Evolutionary conservation across 2,888 invertebrate species (phyloP).

Genomic region (Cantharis rustica): DNA sequence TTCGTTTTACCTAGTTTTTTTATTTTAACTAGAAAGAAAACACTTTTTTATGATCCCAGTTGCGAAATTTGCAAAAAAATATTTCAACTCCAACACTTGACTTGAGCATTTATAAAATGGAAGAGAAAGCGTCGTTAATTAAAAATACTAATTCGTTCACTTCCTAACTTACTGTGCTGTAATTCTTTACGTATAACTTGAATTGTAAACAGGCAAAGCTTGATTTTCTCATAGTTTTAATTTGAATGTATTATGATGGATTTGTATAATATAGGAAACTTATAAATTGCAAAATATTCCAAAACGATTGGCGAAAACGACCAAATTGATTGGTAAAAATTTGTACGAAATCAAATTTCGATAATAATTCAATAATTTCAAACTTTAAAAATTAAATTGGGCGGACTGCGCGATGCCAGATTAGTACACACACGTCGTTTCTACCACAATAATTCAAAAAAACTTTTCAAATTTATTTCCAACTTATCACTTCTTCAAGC

Average conservation of each 20-base stretch:
- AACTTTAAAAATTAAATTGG: not conserved
- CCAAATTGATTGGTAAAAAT: too few species aligned
- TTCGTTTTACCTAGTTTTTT: not conserved
- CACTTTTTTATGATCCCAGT: not conserved
- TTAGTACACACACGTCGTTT: not conserved
- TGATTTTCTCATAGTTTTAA: not conserved
- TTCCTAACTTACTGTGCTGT: slow-evolving; percentile 2
- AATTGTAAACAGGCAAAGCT: slow-evolving; percentile 4
- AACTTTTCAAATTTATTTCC: not conserved
- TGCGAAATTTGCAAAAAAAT: not conserved
- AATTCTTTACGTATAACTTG: slow-evolving; percentile 8
- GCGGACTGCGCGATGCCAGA: not conserved
- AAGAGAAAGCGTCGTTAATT: slow-evolving; percentile 20
- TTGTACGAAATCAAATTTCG: not conserved
- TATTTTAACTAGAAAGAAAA: not conserved
- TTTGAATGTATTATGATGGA: not conserved
- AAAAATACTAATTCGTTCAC: slow-evolving; percentile 18
- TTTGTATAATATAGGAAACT: not conserved
- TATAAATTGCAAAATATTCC: too few species aligned
- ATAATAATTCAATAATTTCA: not conserved
- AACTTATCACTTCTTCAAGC: not conserved
- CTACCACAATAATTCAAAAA: not conserved
- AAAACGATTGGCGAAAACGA: too few species aligned
- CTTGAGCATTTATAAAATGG: slow-evolving; percentile 11
- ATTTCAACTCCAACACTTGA: not conserved